These are phyloP conservation scores for Chymomyza costata DNA, from an alignment of 1,140 invertebrate genomes.

Conservation along the genomic window DNA sequence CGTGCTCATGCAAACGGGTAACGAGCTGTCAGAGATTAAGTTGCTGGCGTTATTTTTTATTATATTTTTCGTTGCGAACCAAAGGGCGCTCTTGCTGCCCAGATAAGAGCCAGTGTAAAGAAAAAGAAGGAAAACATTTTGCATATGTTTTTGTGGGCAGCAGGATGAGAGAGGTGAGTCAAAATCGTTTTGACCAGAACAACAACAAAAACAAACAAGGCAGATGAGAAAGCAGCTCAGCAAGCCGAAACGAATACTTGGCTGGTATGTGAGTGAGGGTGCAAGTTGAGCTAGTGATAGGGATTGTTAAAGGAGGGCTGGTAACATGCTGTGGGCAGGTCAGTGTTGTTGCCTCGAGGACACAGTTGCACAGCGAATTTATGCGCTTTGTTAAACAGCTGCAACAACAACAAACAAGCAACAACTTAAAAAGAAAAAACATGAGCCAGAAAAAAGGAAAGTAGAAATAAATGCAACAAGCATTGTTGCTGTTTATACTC, in stretches of 20 bases:
- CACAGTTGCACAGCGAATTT: conserved; percentile 72
- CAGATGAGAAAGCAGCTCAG: conserved; percentile 58
- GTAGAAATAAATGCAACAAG: not conserved
- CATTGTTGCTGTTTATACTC: too few species aligned
- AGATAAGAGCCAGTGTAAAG: conserved; percentile 58
- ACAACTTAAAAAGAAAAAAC: conserved; percentile 36
- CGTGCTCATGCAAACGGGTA: conserved; percentile 72
- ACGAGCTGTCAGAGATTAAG: conserved; percentile 73
- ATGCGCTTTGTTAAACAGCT: conserved; percentile 71
- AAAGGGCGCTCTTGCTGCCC: conserved; percentile 22
- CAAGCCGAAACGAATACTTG: conserved; percentile 61
- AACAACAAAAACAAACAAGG: conserved; percentile 55
- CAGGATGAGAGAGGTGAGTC: conserved; percentile 33
- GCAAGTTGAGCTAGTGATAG: too few species aligned
- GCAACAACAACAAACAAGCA: conserved; percentile 21
- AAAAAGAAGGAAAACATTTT: conserved; percentile 64
- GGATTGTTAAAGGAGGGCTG: too few species aligned
- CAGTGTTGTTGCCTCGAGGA: conserved; percentile 50
- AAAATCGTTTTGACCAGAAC: conserved; percentile 69
- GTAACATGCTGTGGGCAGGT: conserved; percentile 12
- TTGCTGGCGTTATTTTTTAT: conserved; percentile 73
- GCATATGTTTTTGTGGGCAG: conserved; percentile 55
- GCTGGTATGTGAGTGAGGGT: conserved; percentile 3
- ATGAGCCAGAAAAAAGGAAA: conserved; percentile 46
- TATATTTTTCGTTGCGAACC: conserved; percentile 51